Conservation (phyloP, 2,888 invertebrate species). For the Luffia ferchaultella region DNA sequence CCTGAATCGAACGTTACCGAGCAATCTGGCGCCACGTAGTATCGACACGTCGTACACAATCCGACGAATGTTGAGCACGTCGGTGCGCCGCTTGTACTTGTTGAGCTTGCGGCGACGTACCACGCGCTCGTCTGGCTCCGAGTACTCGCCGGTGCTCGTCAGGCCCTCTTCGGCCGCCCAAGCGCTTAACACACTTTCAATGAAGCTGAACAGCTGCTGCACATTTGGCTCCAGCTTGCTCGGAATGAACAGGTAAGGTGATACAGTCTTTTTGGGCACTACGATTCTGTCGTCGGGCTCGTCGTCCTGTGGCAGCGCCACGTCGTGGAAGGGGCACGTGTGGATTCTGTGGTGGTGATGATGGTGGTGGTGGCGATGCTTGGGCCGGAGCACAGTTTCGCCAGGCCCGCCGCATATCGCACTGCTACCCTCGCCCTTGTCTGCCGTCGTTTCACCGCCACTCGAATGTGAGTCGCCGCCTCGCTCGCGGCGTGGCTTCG, state of each 20-base stretch:
- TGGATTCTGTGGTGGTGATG: constrained; percentile 52
- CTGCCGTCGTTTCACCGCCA: constrained; percentile 47
- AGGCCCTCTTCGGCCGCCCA: constrained; percentile 80
- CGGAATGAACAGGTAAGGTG: constrained; percentile 59
- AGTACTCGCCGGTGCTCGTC: constrained; percentile 76
- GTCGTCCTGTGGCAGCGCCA: constrained; percentile 34
- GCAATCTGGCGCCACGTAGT: constrained; percentile 69
- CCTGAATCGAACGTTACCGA: constrained; percentile 75
- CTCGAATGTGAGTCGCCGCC: constrained; percentile 59
- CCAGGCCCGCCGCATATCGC: constrained; percentile 20
- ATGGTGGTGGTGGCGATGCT: constrained; percentile 47
- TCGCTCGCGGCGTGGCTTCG: constrained; percentile 43
- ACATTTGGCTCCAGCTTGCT: constrained; percentile 77
- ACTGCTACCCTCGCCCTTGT: constrained; percentile 38
- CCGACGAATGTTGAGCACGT: constrained; percentile 72
- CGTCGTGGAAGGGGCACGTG: constrained; percentile 52
- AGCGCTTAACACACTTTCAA: constrained; percentile 80
- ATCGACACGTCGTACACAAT: constrained; percentile 77
- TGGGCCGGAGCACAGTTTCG: constrained; percentile 39
- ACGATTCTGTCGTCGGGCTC: constrained; percentile 38
- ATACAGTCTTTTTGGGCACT: constrained; percentile 52
- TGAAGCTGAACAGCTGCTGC: constrained; percentile 82
- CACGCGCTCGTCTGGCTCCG: constrained; percentile 75
- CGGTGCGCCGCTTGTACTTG: constrained; percentile 71
- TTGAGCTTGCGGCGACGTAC: constrained; percentile 67